These are phyloP conservation scores for Ploceus nigricollis DNA, from an alignment of 2,113 vertebrate genomes.

Conservation along the genomic window DNA sequence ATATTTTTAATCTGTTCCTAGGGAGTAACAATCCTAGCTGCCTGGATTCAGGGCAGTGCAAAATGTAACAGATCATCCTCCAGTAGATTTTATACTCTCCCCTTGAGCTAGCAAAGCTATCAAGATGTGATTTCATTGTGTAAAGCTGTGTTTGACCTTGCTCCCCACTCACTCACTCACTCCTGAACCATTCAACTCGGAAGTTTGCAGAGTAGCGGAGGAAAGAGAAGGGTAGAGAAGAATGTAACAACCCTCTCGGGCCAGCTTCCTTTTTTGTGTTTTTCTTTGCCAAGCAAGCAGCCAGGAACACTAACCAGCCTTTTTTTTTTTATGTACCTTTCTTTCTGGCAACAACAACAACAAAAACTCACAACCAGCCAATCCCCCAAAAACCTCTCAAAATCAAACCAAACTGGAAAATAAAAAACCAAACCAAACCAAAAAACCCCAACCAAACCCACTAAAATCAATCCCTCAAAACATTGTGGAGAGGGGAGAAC, in stretches of 20 bases:
- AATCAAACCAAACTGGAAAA: background rate
- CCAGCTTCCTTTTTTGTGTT: background rate
- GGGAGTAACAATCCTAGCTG: background rate
- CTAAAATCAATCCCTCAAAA: background rate
- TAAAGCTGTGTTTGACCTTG: background rate
- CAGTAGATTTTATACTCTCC: background rate
- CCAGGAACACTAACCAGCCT: background rate
- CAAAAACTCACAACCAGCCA: background rate
- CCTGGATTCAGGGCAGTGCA: fast-evolving
- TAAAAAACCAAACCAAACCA: background rate
- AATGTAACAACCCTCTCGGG: background rate
- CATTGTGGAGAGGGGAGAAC: background rate
- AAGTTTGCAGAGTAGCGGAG: background rate
- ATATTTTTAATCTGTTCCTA: background rate
- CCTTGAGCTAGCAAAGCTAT: background rate
- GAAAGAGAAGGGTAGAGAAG: background rate
- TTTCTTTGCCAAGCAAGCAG: background rate
- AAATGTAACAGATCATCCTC: background rate
- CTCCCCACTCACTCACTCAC: background rate
- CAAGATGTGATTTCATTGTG: fast-evolving
- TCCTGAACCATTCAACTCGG: background rate
- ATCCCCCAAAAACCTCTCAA: background rate
- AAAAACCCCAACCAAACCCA: too few relatives aligned
- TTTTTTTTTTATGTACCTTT: background rate
- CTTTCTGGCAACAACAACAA: background rate